Evolutionary conservation across 1,140 invertebrate genomes (phyloP).

Genomic region (Phortica variegata): DNA sequence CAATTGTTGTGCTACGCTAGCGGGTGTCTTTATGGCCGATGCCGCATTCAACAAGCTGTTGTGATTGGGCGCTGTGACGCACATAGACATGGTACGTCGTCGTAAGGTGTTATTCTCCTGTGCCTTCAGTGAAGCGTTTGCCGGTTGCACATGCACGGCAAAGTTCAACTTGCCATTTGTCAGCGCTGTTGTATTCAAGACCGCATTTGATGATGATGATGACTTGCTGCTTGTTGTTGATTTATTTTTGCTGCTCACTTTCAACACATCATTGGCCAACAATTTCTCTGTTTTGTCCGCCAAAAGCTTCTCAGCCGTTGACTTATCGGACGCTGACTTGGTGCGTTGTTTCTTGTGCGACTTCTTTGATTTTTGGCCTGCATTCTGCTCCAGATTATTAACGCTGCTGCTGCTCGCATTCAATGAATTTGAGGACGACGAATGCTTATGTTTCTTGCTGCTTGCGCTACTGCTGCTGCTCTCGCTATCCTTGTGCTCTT

Average conservation of each 20-base stretch:
- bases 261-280: too few relatives aligned
- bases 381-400: constrained; percentile 28
- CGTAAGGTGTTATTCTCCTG: constrained; percentile 27
- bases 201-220: constrained; percentile 1
- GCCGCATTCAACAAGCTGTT: neutral
- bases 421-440: constrained; percentile 4
- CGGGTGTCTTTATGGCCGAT: too few relatives aligned
- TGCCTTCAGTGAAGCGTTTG: constrained; percentile 11
- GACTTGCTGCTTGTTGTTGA: neutral
- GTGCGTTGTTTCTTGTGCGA: constrained; percentile 4
- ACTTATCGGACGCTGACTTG: too few relatives aligned
- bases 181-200: neutral
- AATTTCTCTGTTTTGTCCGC: too few relatives aligned
- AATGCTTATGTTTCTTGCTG: neutral
- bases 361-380: constrained; percentile 8
- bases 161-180: constrained; percentile 33
- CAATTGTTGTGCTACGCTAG: constrained; percentile 6
- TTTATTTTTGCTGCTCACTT: constrained; percentile 3
- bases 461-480: constrained; percentile 15
- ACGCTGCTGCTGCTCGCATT: neutral
- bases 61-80: constrained; percentile 9
- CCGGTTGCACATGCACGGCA: constrained; percentile 6
- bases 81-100: constrained; percentile 41
- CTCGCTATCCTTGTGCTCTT: constrained; percentile 39
- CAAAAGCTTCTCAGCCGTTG: too few relatives aligned